Base-by-base conservation (phyloP, 2,113 vertebrate genomes). In the Vulpes vulpes region DNA sequence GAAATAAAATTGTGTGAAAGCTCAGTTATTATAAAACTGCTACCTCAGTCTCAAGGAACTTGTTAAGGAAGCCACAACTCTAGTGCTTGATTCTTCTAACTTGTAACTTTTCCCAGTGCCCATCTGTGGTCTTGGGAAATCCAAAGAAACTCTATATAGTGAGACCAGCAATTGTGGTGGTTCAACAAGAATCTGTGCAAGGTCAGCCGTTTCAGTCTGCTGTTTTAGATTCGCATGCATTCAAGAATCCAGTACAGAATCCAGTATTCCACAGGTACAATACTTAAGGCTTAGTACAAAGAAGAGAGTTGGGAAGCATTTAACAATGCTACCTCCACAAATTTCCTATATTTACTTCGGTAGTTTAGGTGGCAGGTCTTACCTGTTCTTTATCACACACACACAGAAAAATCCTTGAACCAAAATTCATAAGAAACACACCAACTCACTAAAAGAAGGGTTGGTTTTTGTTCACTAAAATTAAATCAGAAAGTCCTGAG, bases 381-480 rank as follows among this genome's bases (percentile, higher is more conserved):
- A 27, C 2, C 20, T 57, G 1, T 32, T 17, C 16, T 32, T 80
- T 74, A 64, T 4, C 35, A 22, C 57, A 95, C 20, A 86, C 35
- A 86, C 35, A 82, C 9, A 14, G 27, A 11, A 73, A 89, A 69
- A 67, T 16, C 22, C 32, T 69, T 84, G 14, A 89, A 4, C 30
- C 32, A 7, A 92, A 65, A 73, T 89, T 84, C 38, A 55, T 38
- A 57, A 76, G 53, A 91, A 79, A 89, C 0, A 2, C 43, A 7
- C 5, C n/a, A 59, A 11, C 69, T 74, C 80, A 82, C 60, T 89
- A 74, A 38, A 85, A 14, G 27, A 53, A 73, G 3, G 15, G 5
- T 11, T 95, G 43, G 4, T 32, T 96, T 95, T 82, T 67, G 10
- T 51, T 94, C 19, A 85, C 57, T 89, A 94, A 95, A n/a, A 76